Evolutionary conservation across 2,888 invertebrate species (phyloP).

Genomic region (Ecdyonurus torrentis): DNA sequence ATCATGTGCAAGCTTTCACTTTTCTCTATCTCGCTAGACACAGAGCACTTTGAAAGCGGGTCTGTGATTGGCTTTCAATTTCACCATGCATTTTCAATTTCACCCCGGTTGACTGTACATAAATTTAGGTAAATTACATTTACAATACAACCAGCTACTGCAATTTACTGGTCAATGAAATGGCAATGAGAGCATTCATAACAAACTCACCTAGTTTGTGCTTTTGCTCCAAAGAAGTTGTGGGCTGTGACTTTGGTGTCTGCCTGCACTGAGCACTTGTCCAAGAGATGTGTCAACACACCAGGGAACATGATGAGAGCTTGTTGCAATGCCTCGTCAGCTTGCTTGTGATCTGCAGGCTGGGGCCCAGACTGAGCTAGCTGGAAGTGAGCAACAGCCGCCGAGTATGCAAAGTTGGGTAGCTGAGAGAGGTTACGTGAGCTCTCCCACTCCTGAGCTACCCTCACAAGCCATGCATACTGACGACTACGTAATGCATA

Average conservation of each 20-base stretch:
- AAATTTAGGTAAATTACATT: too few species aligned
- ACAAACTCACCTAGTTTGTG: constrained; percentile 28
- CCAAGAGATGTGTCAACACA: constrained; percentile 49
- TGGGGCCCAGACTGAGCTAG: constrained; percentile 23
- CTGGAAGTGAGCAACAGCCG: constrained; percentile 55
- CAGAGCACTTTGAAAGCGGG: too few species aligned
- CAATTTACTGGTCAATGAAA: too few species aligned
- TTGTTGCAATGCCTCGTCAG: constrained; percentile 47
- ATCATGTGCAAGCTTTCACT: too few species aligned
- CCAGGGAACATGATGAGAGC: constrained; percentile 71
- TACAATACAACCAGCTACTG: too few species aligned
- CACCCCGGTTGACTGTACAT: too few species aligned
- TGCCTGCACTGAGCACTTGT: constrained; percentile 56
- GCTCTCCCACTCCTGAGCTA: constrained; percentile 39
- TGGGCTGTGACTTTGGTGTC: constrained; percentile 43
- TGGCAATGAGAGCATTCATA: constrained; percentile 15
- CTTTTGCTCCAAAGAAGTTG: constrained; percentile 28
- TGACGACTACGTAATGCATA: constrained; percentile 61
- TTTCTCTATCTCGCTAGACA: too few species aligned
- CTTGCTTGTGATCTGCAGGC: constrained; percentile 19
- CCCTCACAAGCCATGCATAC: constrained; percentile 45
- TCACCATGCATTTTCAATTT: too few species aligned
- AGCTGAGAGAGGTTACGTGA: constrained; percentile 55
- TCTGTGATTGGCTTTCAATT: too few species aligned
- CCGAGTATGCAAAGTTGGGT: constrained; percentile 75